These are phyloP conservation scores for Molanna angustata DNA, from an alignment of 2,888 invertebrate species.

Conservation along the genomic window DNA sequence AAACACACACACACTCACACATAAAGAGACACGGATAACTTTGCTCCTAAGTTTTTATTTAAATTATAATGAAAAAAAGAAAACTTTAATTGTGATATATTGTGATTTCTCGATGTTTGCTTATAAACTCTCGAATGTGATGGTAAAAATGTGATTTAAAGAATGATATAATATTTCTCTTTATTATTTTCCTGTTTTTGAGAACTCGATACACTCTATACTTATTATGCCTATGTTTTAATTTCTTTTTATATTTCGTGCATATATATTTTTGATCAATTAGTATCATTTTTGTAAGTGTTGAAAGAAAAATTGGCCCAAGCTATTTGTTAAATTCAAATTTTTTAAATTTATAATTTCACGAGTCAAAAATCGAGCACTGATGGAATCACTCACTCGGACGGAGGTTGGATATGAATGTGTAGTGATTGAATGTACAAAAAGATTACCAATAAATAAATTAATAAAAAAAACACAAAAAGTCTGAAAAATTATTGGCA, in stretches of 20 bases:
- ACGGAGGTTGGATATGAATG: too few species aligned
- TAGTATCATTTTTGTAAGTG: neutral
- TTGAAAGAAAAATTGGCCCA: conserved; percentile 5
- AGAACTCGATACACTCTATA: conserved; percentile 26
- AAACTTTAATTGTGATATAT: conserved; percentile 33
- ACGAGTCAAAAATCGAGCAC: too few species aligned
- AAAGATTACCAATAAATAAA: too few species aligned
- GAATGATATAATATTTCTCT: conserved; percentile 33
- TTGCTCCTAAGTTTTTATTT: conserved; percentile 9
- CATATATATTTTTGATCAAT: neutral
- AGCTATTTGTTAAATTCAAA: conserved; percentile 10
- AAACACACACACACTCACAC: too few species aligned
- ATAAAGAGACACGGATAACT: conserved; percentile 11
- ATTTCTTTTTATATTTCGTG: neutral
- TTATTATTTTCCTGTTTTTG: conserved; percentile 30
- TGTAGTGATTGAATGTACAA: too few species aligned
- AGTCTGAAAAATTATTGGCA: conserved; percentile 28
- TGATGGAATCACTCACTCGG: too few species aligned
- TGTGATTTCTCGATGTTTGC: conserved; percentile 34
- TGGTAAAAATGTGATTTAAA: conserved; percentile 33
- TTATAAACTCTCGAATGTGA: conserved; percentile 33
- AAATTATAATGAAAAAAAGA: conserved; percentile 15
- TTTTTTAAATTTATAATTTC: too few species aligned
- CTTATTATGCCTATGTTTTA: conserved; percentile 1
- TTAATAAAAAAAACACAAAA: too few species aligned